Percentiles rank a stretch among this genome's conserved stretches.
Evolutionary conservation across 2,888 invertebrate genomes (phyloP).

Genomic region (Metellina segmentata): DNA sequence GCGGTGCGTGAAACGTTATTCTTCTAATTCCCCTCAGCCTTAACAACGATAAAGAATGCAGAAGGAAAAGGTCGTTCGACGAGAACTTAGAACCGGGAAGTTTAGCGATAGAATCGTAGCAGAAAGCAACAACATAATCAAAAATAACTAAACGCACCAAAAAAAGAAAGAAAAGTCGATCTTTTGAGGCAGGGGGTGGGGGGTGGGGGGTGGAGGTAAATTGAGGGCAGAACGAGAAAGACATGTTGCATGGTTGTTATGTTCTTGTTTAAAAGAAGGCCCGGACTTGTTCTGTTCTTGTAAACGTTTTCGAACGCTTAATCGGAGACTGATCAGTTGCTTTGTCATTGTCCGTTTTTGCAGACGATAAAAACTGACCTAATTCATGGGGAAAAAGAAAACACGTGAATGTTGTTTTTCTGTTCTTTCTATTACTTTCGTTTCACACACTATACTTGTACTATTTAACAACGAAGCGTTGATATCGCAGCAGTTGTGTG

Average conservation of each 20-base stretch:
- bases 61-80: conserved; percentile 34
- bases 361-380: conserved; percentile 38
- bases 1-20: conserved; percentile 18
- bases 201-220: not conserved
- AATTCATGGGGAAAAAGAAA: conserved; percentile 15
- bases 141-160: conserved; percentile 26
- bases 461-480: not conserved
- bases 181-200: not conserved
- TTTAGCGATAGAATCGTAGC: conserved; percentile 16
- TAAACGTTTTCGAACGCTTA: conserved; percentile 33
- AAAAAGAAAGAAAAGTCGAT: conserved; percentile 10
- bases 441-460: not conserved
- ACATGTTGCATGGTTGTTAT: conserved; percentile 6
- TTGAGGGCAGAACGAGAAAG: conserved; percentile 30
- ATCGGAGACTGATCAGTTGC: conserved; percentile 14
- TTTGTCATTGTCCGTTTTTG: conserved; percentile 16
- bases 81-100: conserved; percentile 50
- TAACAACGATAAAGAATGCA: conserved; percentile 33
- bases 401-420: not conserved
- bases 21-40: conserved; percentile 1
- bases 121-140: conserved; percentile 10
- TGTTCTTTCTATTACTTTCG: not conserved
- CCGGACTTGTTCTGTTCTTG: conserved; percentile 27
- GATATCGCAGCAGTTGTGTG: not conserved
- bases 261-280: not conserved